Evolutionary conservation across 1,140 invertebrate genomes (phyloP), one percentile per base, ranked within the genome.

Genomic region (Drosophila obscura): DNA sequence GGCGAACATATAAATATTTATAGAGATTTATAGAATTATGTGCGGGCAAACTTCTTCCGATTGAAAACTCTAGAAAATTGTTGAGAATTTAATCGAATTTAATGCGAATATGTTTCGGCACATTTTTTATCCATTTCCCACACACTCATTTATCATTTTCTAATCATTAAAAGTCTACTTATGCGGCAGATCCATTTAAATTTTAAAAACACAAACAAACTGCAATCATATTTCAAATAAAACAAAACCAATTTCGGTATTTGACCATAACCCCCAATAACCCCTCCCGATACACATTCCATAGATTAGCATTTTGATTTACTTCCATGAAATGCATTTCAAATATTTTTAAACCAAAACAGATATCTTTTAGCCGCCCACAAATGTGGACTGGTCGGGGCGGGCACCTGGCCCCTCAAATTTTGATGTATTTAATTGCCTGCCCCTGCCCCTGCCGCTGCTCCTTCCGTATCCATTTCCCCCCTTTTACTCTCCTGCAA

Each of bases 391-490:
- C 31, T 46, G 22, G 2, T 19, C 19, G 19, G 19, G 19, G 19
- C 19, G 16, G 43, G 19, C 53, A 35, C 22, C n/a, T 44, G 16
- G 44, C 7, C 64, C 43, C 4, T 4, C 11, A 9, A 84, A 80
- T 77, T 57, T 58, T 65, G 63, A 49, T 61, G 64, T 74, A 77
- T 85, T 87, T 82, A 87, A 82, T 87, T 87, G 83, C 63, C 53
- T 57, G 43, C 63, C 60, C 64, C 56, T 22, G 19, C 1, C 19
- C 19, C 19, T 1, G 19, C 1, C 16, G 0, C 16, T 13, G 2
- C 26, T 15, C 1, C 19, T 19, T 1, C 31, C 9, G 4, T n/a
- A 13, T 28, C 5, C 22, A 51, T 49, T 51, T 9, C 31, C 45
- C 45, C 60, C 16, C 3, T 22, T 13, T 5, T 0, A 82, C 56